These are phyloP conservation scores for Resseliella maxima DNA, from an alignment of 2,888 invertebrate species.

Conservation along the genomic window DNA sequence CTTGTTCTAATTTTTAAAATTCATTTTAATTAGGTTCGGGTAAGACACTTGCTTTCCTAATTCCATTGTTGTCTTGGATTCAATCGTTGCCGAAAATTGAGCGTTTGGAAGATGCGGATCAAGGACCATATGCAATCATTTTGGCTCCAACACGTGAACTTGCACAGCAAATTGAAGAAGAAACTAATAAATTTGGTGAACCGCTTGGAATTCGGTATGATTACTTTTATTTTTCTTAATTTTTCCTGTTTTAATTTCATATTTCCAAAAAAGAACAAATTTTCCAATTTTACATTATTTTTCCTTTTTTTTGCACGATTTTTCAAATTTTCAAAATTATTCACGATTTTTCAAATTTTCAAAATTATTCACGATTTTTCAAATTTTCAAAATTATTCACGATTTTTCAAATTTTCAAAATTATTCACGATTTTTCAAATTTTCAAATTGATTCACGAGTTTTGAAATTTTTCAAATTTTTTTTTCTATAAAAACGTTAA, in stretches of 20 bases:
- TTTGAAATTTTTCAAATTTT: background rate
- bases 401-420: background rate
- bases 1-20: background rate
- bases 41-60: slow-evolving; percentile 97
- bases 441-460: background rate
- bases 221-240: background rate
- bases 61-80: slow-evolving; percentile 97
- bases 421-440: background rate
- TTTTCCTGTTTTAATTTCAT: too few species aligned
- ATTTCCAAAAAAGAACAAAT: too few species aligned
- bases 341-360: too few species aligned
- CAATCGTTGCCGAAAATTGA: slow-evolving; percentile 96
- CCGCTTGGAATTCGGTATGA: slow-evolving; percentile 82
- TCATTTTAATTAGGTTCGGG: slow-evolving; percentile 79
- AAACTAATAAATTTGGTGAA: slow-evolving; percentile 96
- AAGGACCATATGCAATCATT: slow-evolving; percentile 98
- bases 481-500: too few species aligned
- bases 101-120: slow-evolving; percentile 88
- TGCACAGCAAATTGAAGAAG: slow-evolving; percentile 99
- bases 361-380: too few species aligned
- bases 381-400: too few species aligned
- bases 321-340: too few species aligned
- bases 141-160: slow-evolving; percentile 99
- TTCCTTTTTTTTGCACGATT: too few species aligned
- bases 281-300: too few species aligned